phyloP scores from a whole-genome alignment of 2,888 invertebrate species.

The Acleris holmiana region DNA sequence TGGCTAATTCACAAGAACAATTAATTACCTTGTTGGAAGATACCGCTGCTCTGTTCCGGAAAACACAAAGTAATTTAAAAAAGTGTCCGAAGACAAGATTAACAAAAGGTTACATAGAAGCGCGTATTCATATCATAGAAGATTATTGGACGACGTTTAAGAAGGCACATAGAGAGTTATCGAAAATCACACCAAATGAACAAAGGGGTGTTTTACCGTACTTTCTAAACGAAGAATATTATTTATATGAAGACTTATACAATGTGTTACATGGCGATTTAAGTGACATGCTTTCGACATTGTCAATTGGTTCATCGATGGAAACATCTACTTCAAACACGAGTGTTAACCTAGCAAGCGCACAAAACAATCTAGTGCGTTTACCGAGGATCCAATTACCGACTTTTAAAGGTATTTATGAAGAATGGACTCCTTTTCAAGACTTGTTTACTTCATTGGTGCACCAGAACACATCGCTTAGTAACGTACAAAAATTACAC shows the following conservation, averaged over 20 bases:
- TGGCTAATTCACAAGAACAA: constrained; percentile 4
- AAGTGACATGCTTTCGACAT: constrained; percentile 15
- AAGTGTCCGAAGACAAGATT: constrained; percentile 35
- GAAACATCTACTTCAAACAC: background rate
- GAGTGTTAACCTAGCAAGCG: background rate
- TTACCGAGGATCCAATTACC: constrained; percentile 35
- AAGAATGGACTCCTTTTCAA: constrained; percentile 36
- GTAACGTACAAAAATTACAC: constrained; percentile 35
- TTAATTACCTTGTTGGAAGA: constrained; percentile 20
- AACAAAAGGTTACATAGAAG: constrained; percentile 38
- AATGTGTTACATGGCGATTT: constrained; percentile 24
- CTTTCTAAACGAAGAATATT: constrained; percentile 40
- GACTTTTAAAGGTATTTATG: constrained; percentile 31
- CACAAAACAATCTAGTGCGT: constrained; percentile 3
- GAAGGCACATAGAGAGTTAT: constrained; percentile 32
- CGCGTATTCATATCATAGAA: constrained; percentile 36
- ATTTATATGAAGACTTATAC: constrained; percentile 32
- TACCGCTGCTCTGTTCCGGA: constrained; percentile 21
- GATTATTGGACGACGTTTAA: constrained; percentile 38
- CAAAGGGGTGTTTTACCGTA: constrained; percentile 35
- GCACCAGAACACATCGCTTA: constrained; percentile 27
- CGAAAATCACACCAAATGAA: constrained; percentile 37
- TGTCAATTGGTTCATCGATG: background rate
- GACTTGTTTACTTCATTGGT: constrained; percentile 34
- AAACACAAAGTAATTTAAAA: constrained; percentile 33